Evolutionary conservation across 2,113 vertebrate species (phyloP), one percentile per base, ranked within the genome.

Genomic region (Lagenorhynchus albirostris): DNA sequence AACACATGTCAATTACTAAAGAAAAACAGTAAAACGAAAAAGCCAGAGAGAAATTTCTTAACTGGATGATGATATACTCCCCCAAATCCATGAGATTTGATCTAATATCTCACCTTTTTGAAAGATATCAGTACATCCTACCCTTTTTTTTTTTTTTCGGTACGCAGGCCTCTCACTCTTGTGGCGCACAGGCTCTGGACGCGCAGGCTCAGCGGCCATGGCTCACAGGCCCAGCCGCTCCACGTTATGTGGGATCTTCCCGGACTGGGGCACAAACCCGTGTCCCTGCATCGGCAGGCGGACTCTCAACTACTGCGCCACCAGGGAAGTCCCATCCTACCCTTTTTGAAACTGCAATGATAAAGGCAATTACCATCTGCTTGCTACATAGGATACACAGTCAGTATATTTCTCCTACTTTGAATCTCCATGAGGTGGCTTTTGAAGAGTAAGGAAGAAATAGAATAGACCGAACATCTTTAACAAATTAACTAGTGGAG

Each of bases 41-140:
- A 25, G 36, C 14, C 25, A 81, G 41, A 25, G 38, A 94, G 55
- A 74, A 70, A 82, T 88, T 81, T 70, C 68, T 63, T 76, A 79
- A 84, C 53, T 77, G 50, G 71, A 74, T 81, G 73, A 63, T 94
- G 29, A 74, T 63, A 80, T 10, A 81, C 58, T 83, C 74, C 73
- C 63, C 71, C 41, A 87, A 80, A 76, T 70, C 23, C 86, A 94
- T 25, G 79, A 74, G 86, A 95, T 95, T 38, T 62, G 33, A 93
- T 97, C 68, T 96, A 94, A 92, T 80, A 96, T 67, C 62, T 96
- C 84, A 92, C 80, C 74, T 97, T 70, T 74, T 82, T 83, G 81
- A 87, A 74, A 96, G 92, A 86, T 70, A 95, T 60, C 73, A 84
- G 63, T 74, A 80, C 89, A 74, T 97, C 95, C 92, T 47, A 97